Conservation (phyloP, 2,113 vertebrate genomes). For the Hoplias malabaricus region DNA sequence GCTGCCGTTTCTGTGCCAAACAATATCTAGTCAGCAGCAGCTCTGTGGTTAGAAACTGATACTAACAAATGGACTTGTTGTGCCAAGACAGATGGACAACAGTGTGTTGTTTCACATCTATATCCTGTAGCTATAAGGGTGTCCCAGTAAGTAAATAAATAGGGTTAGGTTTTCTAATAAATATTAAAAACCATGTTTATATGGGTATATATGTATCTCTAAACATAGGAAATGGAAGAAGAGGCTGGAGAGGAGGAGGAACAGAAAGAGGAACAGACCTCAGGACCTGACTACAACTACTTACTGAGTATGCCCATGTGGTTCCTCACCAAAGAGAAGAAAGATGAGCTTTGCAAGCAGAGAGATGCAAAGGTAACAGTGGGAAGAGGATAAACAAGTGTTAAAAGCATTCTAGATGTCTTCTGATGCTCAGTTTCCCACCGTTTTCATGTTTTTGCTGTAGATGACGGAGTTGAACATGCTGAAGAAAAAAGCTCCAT, state of each 20-base stretch:
- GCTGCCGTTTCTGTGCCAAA: too few relatives aligned
- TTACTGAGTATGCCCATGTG: conserved; percentile 96
- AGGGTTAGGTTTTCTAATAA: too few relatives aligned
- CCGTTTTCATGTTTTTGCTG: background rate
- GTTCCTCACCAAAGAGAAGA: conserved; percentile 96
- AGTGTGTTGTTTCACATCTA: too few relatives aligned
- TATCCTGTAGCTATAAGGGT: too few relatives aligned
- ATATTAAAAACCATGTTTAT: too few relatives aligned
- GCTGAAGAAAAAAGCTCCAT: conserved; percentile 79
- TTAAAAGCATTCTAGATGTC: too few relatives aligned
- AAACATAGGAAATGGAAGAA: conserved; percentile 60
- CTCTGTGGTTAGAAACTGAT: too few relatives aligned
- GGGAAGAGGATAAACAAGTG: background rate
- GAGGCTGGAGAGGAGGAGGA: conserved; percentile 66
- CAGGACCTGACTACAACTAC: conserved; percentile 92
- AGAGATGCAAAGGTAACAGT: conserved; percentile 82
- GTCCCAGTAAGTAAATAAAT: too few relatives aligned
- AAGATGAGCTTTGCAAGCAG: conserved; percentile 92
- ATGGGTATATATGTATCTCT: background rate
- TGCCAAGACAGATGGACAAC: too few relatives aligned
- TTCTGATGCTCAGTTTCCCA: background rate
- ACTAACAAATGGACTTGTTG: too few relatives aligned
- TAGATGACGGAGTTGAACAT: conserved; percentile 79
- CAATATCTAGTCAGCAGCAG: too few relatives aligned
- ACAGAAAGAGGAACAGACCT: conserved; percentile 52